Evolutionary conservation across 2,113 vertebrate genomes (phyloP).

Genomic region (rat (Rattus norvegicus)): GRCr8 NC_086035.1:54527001-54527500

Average conservation of each 20-base stretch:
- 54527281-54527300: background rate
- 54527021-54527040: background rate
- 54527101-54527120: background rate
- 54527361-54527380: background rate
- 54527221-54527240: background rate
- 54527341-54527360: background rate
- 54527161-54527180: background rate
- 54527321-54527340: background rate
- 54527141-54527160: background rate
- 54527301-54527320: background rate
- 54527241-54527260: background rate
- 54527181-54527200: background rate
- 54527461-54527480: background rate
- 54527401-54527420: too few species aligned
- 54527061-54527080: background rate
- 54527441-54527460: background rate
- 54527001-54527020: background rate
- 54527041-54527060: constrained; percentile 28
- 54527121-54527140: background rate
- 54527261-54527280: background rate
- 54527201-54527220: background rate
- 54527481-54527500: background rate
- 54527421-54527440: background rate
- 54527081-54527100: constrained; percentile 27
- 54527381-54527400: background rate